A percentile compares a stretch with the other conserved stretches of the same genome.
phyloP scores from a whole-genome alignment of 2,888 invertebrate genomes.

The Lysandra bellargus region DNA sequence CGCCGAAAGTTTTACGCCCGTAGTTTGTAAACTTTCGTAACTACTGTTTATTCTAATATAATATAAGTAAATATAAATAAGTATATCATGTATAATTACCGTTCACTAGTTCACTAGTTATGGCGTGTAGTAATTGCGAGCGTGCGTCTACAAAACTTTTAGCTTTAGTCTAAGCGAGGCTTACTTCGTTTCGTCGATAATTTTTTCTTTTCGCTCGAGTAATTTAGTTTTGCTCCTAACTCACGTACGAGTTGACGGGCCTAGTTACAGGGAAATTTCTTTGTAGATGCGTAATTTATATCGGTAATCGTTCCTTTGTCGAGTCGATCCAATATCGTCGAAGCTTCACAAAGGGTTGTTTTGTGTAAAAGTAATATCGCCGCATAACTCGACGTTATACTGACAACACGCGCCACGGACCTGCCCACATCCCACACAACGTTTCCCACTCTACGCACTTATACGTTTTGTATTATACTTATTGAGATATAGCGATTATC shows the following conservation, averaged over 20 bases:
- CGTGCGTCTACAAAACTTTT: neutral
- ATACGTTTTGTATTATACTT: no score
- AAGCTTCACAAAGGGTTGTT: neutral
- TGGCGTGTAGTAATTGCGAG: neutral
- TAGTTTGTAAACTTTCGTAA: neutral
- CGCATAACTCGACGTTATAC: neutral
- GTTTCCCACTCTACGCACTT: neutral
- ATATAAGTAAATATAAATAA: no score
- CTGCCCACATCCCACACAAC: no score
- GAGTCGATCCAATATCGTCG: neutral
- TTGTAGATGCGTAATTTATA: neutral
- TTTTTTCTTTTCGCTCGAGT: no score
- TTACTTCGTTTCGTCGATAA: neutral
- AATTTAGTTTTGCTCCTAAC: neutral
- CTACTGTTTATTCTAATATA: no score
- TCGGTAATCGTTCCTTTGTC: conserved; percentile 5
- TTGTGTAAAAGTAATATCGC: neutral
- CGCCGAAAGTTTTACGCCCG: neutral
- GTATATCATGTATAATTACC: neutral
- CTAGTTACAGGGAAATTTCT: neutral
- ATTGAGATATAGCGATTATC: no score
- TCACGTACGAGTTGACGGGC: neutral
- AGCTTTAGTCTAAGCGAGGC: neutral
- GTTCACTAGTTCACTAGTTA: no score
- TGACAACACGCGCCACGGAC: neutral